phyloP scores from a whole-genome alignment of 2,797 vertebrate genomes.

The Heteromormyrus szaboi region DNA sequence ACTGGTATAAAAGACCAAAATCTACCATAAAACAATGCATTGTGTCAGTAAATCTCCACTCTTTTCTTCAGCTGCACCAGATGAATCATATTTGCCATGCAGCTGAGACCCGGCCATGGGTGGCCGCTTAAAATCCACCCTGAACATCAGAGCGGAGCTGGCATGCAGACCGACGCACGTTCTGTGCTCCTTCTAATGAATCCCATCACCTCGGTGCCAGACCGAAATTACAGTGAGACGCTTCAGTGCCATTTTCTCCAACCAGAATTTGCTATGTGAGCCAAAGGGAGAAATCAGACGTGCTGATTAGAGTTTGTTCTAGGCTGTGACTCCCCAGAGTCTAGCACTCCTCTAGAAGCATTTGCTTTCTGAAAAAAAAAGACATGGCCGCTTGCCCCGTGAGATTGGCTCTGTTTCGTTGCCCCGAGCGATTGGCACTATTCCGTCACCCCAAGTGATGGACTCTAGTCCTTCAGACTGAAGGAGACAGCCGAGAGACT shows the following conservation, averaged over 20 bases:
- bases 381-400: background rate
- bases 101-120: background rate
- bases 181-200: background rate
- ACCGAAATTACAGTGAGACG: background rate
- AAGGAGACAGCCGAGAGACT: background rate
- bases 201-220: background rate
- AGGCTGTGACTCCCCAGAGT: background rate
- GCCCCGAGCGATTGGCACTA: background rate
- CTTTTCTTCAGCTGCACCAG: background rate
- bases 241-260: background rate
- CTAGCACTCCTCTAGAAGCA: background rate
- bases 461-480: background rate
- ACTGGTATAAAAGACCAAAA: background rate
- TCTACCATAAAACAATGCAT: background rate
- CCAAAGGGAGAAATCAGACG: conserved; percentile 4
- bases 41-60: background rate
- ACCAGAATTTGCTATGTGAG: background rate
- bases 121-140: background rate
- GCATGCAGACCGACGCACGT: background rate
- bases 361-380: background rate
- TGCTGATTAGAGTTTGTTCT: background rate
- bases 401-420: background rate
- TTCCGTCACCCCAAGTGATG: background rate
- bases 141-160: background rate
- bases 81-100: background rate